A percentile compares a stretch with the other conserved stretches of the same genome.
Evolutionary conservation across 2,113 vertebrate genomes (phyloP).

Genomic region (Dinomys branickii): DNA sequence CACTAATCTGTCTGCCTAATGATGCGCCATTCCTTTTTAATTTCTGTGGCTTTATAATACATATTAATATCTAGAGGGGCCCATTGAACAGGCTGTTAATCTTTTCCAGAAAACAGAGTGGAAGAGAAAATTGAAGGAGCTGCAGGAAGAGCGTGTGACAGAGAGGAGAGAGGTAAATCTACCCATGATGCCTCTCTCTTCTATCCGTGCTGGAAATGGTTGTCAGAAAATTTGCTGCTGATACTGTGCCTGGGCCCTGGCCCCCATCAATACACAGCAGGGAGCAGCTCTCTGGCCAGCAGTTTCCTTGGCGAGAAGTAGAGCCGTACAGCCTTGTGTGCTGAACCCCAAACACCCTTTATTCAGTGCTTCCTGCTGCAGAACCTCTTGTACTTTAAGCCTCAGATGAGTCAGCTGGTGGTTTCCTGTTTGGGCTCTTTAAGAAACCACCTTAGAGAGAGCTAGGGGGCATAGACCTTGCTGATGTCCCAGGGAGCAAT

Average conservation of each 20-base stretch:
- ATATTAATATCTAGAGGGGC: background rate
- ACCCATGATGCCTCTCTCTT: background rate
- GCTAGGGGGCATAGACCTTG: background rate
- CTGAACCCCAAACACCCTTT: background rate
- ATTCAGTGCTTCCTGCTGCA: background rate
- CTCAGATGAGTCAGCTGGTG: background rate
- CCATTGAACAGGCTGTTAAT: conserved; percentile 12
- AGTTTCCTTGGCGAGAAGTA: background rate
- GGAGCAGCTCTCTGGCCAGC: too few species aligned
- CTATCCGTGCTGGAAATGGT: background rate
- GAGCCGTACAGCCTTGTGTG: background rate
- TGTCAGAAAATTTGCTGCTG: background rate
- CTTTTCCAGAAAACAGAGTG: conserved; percentile 81
- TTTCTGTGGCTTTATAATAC: background rate
- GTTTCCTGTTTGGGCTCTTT: background rate
- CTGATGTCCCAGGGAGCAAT: background rate
- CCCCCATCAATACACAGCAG: background rate
- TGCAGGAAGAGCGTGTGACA: conserved; percentile 68
- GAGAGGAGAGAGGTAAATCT: conserved; percentile 79
- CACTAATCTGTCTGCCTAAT: background rate
- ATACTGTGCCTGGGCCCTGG: background rate
- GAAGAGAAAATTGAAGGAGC: conserved; percentile 81
- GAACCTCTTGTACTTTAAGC: background rate
- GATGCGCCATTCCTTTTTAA: background rate
- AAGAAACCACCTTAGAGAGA: background rate